Conservation (phyloP, 2,797 vertebrate species). For the Allobates femoralis region DNA sequence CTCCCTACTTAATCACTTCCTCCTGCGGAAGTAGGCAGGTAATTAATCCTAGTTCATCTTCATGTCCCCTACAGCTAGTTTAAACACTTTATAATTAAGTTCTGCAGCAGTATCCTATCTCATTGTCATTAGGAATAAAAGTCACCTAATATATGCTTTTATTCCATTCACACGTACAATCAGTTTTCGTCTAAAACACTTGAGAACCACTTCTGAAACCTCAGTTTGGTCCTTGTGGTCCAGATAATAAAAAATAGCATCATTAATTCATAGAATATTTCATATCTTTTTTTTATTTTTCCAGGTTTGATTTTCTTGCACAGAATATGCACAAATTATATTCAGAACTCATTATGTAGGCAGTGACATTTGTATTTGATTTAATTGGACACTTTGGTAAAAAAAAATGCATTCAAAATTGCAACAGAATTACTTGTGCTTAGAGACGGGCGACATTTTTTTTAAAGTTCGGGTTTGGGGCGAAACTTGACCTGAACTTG, state of each 20-base stretch:
- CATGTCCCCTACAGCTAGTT: slow-evolving; percentile 20
- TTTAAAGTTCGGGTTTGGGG: too few relatives aligned
- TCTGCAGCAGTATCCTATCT: slow-evolving; percentile 3
- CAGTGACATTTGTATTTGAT: background rate
- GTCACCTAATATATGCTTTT: slow-evolving; percentile 28
- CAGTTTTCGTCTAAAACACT: slow-evolving; percentile 4
- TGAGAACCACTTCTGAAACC: background rate
- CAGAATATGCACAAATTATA: background rate
- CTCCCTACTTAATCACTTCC: slow-evolving; percentile 40
- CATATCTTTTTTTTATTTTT: background rate
- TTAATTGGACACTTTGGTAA: too few relatives aligned
- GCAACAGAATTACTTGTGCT: too few relatives aligned
- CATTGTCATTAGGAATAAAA: slow-evolving; percentile 32
- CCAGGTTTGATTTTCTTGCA: background rate
- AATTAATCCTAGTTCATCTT: slow-evolving; percentile 45
- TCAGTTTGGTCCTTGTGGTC: background rate
- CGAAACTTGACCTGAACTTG: too few relatives aligned
- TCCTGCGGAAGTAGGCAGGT: slow-evolving; percentile 28
- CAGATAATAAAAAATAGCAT: background rate
- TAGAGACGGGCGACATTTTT: too few relatives aligned
- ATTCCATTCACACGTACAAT: background rate
- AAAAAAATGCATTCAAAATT: too few relatives aligned
- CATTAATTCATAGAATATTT: background rate
- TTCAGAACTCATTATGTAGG: background rate
- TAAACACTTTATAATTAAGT: slow-evolving; percentile 43